Base-by-base conservation (phyloP, 2,113 vertebrate genomes). In the Callocephalon fimbriatum region DNA sequence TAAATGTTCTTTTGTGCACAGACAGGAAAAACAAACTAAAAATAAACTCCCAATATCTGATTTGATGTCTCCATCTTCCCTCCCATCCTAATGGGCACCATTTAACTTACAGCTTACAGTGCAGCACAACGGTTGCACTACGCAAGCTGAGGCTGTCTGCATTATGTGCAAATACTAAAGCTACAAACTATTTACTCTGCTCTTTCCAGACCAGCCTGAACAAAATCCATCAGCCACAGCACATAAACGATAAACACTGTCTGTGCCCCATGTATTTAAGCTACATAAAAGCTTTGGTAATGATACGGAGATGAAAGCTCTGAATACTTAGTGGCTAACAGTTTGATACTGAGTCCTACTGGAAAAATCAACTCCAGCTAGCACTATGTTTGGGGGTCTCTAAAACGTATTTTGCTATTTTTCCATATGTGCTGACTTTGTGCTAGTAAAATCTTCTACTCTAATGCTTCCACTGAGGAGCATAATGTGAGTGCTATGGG, bases 401-500 rank as follows among this genome's bases (percentile, higher is more conserved):
- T 61, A 2, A 17, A 65, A 32, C 19, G 42, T 56, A 31, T 66
- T 83, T 47, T 6, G 17, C 37, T 9, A 13, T 27, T 86, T 81
- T 81, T 68, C 66, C 37, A 12, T 6, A n/a, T 8, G 21, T 3
- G 4, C 23, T 80, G 40, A 35, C 40, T 92, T 40, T 16, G 23
- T 27, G 27, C 13, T 16, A 71, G 32, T 17, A 62, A 90, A 70
- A 80, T 27, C n/a, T n/a, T 25, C 44, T 12, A 8, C 3, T 51
- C 26, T 19, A 25, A 7, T 3, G 23, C 27, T 67, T 29, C 17
- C 21, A 20, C 19, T 2, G 7, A 63, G 20, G 10, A 58, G 4
- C 6, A 8, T 1, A 20, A 85, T 3, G 31, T 13, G 16, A 0
- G 1, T 17, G 17, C 27, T 7, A 12, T 0, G 10, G 38, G 45